Evolutionary conservation across 2,113 vertebrate genomes (phyloP).

Genomic region (Syngnathus typhle): DNA sequence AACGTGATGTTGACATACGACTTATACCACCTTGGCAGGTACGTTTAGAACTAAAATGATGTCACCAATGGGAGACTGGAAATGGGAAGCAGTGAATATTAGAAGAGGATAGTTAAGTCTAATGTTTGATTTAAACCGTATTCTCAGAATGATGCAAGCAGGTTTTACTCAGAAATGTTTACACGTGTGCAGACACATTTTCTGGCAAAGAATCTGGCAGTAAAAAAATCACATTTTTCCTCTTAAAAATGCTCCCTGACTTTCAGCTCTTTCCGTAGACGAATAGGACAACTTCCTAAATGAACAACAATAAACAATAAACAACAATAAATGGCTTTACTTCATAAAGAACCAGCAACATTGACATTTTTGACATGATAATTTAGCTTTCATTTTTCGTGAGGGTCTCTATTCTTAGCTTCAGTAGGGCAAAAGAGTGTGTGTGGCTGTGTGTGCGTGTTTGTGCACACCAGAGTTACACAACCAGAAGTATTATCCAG

Average conservation of each 20-base stretch:
- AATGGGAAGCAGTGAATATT: background rate
- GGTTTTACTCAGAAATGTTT: background rate
- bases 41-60: background rate
- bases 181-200: background rate
- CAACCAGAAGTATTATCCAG: background rate
- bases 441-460: constrained; percentile 1
- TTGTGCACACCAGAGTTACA: background rate
- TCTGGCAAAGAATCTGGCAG: background rate
- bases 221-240: background rate
- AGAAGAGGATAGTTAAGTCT: background rate
- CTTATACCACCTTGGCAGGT: background rate
- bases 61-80: background rate
- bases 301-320: too few species aligned
- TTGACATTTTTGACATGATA: background rate
- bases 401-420: background rate
- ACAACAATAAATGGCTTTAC: background rate
- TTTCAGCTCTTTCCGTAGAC: background rate
- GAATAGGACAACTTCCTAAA: background rate
- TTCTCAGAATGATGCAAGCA: background rate
- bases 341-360: background rate
- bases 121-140: background rate
- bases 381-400: background rate
- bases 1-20: constrained; percentile 7
- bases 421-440: background rate
- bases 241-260: background rate